These are phyloP conservation scores for Meteorus cinctellus DNA, from an alignment of 2,888 invertebrate genomes.

Conservation along the genomic window DNA sequence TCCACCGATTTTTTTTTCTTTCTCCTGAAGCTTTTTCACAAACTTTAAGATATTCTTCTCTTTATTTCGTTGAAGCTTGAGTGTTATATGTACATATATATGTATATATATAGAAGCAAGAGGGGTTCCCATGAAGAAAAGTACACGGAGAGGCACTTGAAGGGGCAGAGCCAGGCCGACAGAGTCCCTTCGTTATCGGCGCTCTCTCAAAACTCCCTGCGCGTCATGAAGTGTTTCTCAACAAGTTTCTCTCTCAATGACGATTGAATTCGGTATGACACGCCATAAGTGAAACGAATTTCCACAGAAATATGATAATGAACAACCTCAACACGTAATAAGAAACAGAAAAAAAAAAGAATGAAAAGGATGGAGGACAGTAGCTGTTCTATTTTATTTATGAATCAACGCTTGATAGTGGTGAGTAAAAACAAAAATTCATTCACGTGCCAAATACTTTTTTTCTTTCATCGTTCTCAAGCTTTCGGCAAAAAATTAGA, in stretches of 20 bases:
- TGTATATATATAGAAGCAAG: neutral
- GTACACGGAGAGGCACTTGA: constrained; percentile 52
- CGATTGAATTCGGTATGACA: constrained; percentile 7
- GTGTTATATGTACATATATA: constrained; percentile 33
- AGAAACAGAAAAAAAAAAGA: neutral
- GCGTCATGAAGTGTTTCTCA: constrained; percentile 54
- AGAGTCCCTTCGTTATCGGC: constrained; percentile 58
- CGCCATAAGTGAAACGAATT: neutral
- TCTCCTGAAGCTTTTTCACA: neutral
- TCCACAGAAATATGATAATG: constrained; percentile 24
- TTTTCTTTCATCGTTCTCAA: neutral
- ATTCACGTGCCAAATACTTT: neutral
- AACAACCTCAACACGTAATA: neutral
- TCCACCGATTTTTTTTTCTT: constrained; percentile 30
- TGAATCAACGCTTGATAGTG: no score
- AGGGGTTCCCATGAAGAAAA: constrained; percentile 30
- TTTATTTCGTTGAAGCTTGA: constrained; percentile 25
- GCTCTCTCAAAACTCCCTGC: constrained; percentile 41
- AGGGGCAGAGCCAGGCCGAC: constrained; percentile 38
- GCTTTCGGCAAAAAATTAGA: neutral
- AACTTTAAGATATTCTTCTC: constrained; percentile 15
- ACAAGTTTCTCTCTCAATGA: constrained; percentile 44
- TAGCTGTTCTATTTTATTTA: neutral
- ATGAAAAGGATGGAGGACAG: no score
- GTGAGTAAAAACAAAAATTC: no score